These are phyloP conservation scores for Ceuthmochares aereus DNA, from an alignment of 2,113 vertebrate genomes.

Conservation along the genomic window DNA sequence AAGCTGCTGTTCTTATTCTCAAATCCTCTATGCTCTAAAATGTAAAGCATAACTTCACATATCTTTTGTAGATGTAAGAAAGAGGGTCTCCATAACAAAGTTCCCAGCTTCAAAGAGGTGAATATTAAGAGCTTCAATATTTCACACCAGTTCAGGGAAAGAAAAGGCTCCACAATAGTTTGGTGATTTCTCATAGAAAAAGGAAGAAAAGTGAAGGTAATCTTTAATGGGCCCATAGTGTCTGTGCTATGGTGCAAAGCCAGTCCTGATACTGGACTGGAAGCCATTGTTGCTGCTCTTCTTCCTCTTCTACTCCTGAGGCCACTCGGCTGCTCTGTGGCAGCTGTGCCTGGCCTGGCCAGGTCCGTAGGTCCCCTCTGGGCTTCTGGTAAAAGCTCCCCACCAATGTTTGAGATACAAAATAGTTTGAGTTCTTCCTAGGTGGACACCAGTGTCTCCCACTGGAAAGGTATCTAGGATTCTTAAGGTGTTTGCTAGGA, in stretches of 20 bases:
- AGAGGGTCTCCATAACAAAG: background rate
- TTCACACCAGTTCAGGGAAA: background rate
- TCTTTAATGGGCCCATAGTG: background rate
- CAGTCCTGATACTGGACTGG: background rate
- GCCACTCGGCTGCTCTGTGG: accelerated
- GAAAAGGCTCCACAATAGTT: background rate
- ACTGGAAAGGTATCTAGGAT: background rate
- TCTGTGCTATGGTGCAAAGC: background rate
- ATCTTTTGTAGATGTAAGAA: background rate
- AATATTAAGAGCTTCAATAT: background rate
- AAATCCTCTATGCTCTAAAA: background rate
- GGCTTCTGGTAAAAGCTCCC: background rate
- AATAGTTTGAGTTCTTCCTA: background rate
- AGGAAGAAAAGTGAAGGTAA: background rate
- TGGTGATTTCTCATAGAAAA: background rate
- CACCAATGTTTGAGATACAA: accelerated
- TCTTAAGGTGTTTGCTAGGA: background rate
- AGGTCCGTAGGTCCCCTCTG: accelerated
- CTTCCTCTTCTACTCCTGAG: background rate
- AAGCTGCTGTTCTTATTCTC: background rate
- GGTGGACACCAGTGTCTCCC: background rate
- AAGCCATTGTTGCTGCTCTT: background rate
- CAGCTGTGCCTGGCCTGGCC: background rate
- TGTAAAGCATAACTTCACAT: accelerated
- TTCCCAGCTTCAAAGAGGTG: background rate